Base-by-base conservation (phyloP, 2,797 vertebrate genomes). In the Enteromius anoplus region DNA sequence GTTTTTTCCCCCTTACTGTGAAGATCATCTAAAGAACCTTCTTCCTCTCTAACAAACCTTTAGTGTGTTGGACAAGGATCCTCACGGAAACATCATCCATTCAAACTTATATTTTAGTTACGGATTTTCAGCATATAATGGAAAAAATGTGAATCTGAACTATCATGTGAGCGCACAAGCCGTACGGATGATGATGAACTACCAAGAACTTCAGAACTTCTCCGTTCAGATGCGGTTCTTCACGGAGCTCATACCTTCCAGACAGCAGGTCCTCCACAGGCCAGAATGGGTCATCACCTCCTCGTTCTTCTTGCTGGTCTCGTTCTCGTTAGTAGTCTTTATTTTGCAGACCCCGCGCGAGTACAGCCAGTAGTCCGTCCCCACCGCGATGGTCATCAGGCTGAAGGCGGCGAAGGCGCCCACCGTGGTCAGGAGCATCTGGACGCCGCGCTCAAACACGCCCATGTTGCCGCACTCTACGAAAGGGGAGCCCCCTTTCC, bases 401-500 rank as follows among this genome's bases (percentile, higher is more conserved):
- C 97, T 99, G 96, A 99, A 99, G 94, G 97, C 97, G 90, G 97
- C 97, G 92, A 99, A 98, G 94, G 97, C 97, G 94, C 97, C 97
- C 94, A 99, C 97, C 93, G 97, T 98, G 95, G 97, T 98, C 95
- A 99, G 96, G 93, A 98, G 96, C 97, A 98, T 98, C 94, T 98
- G 97, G 95, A 98, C 97, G 93, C 97, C 97, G 95, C 96, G 96
- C 95, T 98, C 97, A 97, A 98, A 98, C 93, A 97, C 96, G 90
- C 97, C 97, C 97, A 98, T 98, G 96, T 95, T 98, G 96, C 97
- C 96, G 95, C 97, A 98, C 97, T 97, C 96, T 96, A 98, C 95
- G 96, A 97, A 97, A 96, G 97, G 96, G 97, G 96, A 93, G 94
- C 96, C 95, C 93, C 94, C 94, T 93, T 95, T 95, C 92, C 92